Conservation (phyloP, 2,888 invertebrate genomes). For the Brachyopa scutellaris region DNA sequence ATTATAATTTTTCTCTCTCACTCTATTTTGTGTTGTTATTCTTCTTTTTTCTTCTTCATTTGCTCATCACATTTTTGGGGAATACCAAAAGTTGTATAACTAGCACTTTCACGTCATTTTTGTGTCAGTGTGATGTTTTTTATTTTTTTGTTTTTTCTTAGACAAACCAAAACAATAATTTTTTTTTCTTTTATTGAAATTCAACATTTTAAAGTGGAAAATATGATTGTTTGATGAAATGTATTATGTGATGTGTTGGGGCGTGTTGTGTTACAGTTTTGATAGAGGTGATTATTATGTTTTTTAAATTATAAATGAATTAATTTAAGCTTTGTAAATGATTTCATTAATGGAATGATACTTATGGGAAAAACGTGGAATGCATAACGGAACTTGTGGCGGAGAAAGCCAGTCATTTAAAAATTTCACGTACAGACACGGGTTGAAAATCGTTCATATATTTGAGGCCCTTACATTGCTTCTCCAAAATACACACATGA, state of each 20-base stretch:
- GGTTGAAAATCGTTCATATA: too few species aligned
- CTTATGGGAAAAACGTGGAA: too few species aligned
- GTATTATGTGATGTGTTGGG: not conserved
- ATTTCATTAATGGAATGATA: not conserved
- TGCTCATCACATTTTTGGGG: constrained; percentile 65
- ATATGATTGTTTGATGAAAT: not conserved
- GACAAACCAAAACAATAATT: not conserved
- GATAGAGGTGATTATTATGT: not conserved
- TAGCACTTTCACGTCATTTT: constrained; percentile 66
- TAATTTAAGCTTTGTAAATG: not conserved
- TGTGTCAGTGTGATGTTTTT: constrained; percentile 18
- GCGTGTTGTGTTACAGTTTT: not conserved
- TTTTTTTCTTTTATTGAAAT: too few species aligned
- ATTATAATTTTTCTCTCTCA: constrained; percentile 11
- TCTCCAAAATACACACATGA: too few species aligned
- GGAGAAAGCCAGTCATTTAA: not conserved
- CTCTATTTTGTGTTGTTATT: not conserved
- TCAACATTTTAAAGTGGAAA: too few species aligned
- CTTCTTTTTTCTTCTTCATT: not conserved
- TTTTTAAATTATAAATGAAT: not conserved
- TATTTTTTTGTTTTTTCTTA: not conserved
- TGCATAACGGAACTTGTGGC: not conserved
- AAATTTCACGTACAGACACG: too few species aligned
- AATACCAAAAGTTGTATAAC: constrained; percentile 71
- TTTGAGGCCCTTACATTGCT: too few species aligned